These are phyloP conservation scores for Ladona fulva DNA, from an alignment of 1,140 invertebrate species.

Conservation along the genomic window DNA sequence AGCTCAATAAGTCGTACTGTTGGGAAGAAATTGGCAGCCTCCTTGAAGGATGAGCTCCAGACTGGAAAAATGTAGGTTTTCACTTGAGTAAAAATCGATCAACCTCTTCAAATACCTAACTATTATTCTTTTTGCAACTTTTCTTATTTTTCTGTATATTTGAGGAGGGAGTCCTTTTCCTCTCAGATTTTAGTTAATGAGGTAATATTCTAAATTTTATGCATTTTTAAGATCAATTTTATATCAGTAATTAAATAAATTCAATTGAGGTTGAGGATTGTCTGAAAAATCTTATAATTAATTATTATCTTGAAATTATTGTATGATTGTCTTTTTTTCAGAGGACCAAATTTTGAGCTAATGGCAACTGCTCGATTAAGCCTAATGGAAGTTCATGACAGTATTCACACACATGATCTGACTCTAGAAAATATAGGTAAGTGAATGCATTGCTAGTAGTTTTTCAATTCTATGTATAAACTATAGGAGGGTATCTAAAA, in stretches of 20 bases:
- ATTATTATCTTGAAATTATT: no score
- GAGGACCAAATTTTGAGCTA: slow-evolving; percentile 59
- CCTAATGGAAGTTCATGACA: slow-evolving; percentile 49
- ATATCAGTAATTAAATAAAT: no score
- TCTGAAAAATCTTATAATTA: no score
- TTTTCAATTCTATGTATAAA: no score
- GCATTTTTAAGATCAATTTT: no score
- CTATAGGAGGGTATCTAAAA: no score
- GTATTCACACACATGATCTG: slow-evolving; percentile 44
- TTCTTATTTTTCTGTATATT: slow-evolving; percentile 1
- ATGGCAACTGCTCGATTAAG: slow-evolving; percentile 53
- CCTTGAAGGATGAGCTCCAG: slow-evolving; percentile 44
- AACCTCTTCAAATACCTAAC: not conserved
- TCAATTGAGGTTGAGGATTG: no score
- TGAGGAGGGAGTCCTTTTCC: not conserved
- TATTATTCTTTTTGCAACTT: not conserved
- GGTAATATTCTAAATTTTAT: no score
- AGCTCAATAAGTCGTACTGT: slow-evolving; percentile 59
- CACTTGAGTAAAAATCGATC: not conserved
- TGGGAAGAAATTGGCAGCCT: slow-evolving; percentile 50
- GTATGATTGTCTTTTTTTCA: slow-evolving; percentile 30
- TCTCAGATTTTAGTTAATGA: no score
- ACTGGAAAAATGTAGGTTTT: slow-evolving; percentile 39
- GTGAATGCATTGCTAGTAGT: no score
- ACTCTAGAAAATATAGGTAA: slow-evolving; percentile 41